Base-by-base conservation (phyloP, 2,797 vertebrate genomes). In the Cetoscarus ocellatus region DNA sequence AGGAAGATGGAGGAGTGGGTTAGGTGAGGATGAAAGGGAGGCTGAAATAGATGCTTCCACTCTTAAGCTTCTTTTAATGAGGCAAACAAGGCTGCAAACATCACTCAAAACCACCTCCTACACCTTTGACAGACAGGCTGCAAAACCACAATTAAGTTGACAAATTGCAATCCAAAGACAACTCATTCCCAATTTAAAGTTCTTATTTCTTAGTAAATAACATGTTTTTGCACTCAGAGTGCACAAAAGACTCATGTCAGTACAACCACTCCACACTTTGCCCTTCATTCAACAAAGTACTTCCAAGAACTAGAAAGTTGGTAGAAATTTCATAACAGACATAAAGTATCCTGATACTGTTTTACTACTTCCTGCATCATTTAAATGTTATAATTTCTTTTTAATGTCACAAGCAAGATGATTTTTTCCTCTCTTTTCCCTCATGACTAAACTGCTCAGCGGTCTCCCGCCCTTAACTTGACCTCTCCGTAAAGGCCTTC, bases 1-100 rank as follows among this genome's bases (percentile, higher is more conserved):
- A 44, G 71, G 27, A 44, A 44, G 75, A 82, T 67, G 67, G 69
- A 70, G 63, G 73, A 35, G 55, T 12, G 14, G 58, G 27, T 27
- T 45, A 52, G n/a, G 19, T 1, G 35, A 45, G 8, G n/a, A 10
- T 14, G 5, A 8, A 10, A 18, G 38, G 12, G 47, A 59, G 18
- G 12, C 3, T 45, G 44, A 68, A 44, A 58, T 40, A 47, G 15
- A n/a, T 0, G 3, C 43, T 72, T 51, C 19, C 18, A 59, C 45
- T 70, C 45, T 0, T 55, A 45, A 56, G 52, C 7, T 56, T 13
- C 51, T 60, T 77, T 59, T 15, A 77, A 62, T 68, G 51, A 73
- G 66, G 65, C 27, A 12, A 47, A 14, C 5, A 67, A 62, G 68
- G 38, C 38, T 15, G 36, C 51, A 8, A 15, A 52, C 53, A 55